Evolutionary conservation across 2,797 vertebrate species (phyloP), one percentile per base, ranked within the genome.

Genomic region (Apodemus agrarius): DNA sequence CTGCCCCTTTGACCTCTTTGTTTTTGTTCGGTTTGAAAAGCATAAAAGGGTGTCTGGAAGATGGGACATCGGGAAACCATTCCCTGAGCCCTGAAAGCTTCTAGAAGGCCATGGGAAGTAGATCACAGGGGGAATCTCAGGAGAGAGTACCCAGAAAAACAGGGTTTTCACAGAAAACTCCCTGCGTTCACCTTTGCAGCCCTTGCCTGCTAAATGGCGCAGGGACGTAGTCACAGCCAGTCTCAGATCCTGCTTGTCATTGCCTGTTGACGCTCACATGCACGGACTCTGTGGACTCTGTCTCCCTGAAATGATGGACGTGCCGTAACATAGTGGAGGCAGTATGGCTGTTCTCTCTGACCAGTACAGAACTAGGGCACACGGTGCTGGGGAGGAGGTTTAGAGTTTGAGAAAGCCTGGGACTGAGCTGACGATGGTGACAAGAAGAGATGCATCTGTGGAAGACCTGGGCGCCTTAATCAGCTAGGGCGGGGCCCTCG

Each of bases 271-370:
- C 19, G 46, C 75, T 31, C 19, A 16, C 34, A 26, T 43, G 65
- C 61, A 84, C 1, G 9, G n/a, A 43, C 29, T 24, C 8, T 34
- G 46, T 49, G 46, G 46, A 49, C 46, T 49, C 46, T 49, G 16
- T 26, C 86, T 82, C 40, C 34, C n/a, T 22, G n/a, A 37, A 89
- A 29, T 19, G n/a, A 80, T 17, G 4, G 79, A 80, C 86, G 52
- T 1, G 19, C 6, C 54, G 22, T 46, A 57, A 69, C n/a, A 10
- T 31, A 92, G 34, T 4, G 19, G 22, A 46, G 72, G 37, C 0
- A 21, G 6, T 0, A 1, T 0, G 37, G 9, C 29, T n/a, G 0
- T 31, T 49, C 2, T 49, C 2, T 24, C 54, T 6, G 59, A n/a
- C 4, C 2, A 31, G n/a, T 24, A 22, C 37, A 22, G 31, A 22